Evolutionary conservation across 2,797 vertebrate species (phyloP), one percentile per base, ranked within the genome.

Genomic region (Danio choprae): DNA sequence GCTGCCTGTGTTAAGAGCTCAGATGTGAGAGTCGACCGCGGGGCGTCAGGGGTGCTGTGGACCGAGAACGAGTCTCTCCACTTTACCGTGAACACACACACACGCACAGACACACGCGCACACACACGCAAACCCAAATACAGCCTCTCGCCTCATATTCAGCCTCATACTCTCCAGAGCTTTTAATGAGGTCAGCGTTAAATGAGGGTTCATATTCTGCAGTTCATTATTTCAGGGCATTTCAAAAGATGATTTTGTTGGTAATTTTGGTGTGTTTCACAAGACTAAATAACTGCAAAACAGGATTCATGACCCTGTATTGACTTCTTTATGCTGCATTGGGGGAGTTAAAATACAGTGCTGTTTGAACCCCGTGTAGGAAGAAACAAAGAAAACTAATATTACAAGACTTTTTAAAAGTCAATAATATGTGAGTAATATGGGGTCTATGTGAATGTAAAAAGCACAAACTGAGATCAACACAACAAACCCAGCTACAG

Each of bases 1-100:
- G 3, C 77, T 71, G 78, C 73, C 82, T 55, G 44, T 44, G 58
- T 71, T 75, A 84, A 81, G 69, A 40, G 59, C 83, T 77, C 74
- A 78, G 65, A 76, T 80, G 67, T 69, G 73, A 44, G 53, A 71
- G 68, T 65, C 64, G n/a, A 77, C 74, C 55, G 20, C 79, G 62
- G 62, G 62, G 53, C 29, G 36, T 68, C 40, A 6, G 38, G 36
- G 65, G 55, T 22, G 16, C 48, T 44, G 16, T 51, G 11, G 65
- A 38, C 15, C n/a, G 41, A 40, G 40, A 29, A 41, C 22, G 1
- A 48, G n/a, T 69, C 29, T 41, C 48, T 67, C 59, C 48, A 64
- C 50, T 80, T 72, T 46, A 72, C 58, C 40, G 9, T 56, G 69
- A 71, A 53, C 67, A 53, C 22, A 40, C 46, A n/a, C 16, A 48